A percentile compares a stretch with the other conserved stretches of the same genome.
These are phyloP conservation scores for Bucco capensis DNA, from an alignment of 2,113 vertebrate genomes.

Conservation along the genomic window DNA sequence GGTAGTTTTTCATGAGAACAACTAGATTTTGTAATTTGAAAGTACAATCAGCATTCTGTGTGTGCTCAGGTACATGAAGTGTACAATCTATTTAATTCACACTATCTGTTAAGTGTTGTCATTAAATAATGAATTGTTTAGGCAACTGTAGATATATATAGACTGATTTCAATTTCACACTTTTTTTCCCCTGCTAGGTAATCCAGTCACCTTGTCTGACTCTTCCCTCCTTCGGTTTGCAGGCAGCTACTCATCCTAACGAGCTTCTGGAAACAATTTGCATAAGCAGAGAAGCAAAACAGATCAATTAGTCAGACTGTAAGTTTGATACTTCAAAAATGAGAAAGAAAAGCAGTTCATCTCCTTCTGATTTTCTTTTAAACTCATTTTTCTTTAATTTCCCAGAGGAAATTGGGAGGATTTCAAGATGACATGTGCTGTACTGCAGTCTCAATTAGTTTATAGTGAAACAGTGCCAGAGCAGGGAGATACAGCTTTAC, in stretches of 20 bases:
- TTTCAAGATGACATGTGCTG: neutral
- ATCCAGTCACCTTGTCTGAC: neutral
- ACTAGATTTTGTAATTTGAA: neutral
- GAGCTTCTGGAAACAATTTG: neutral
- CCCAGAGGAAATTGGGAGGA: neutral
- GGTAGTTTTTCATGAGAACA: neutral
- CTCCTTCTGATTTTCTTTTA: neutral
- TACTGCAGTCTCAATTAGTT: neutral
- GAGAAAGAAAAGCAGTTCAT: neutral
- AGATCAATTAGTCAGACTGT: neutral
- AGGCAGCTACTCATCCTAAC: neutral
- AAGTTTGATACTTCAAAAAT: neutral
- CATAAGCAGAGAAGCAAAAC: neutral
- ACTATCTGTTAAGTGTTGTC: neutral
- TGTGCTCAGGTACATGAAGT: neutral
- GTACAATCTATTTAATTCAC: neutral
- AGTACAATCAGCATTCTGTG: rapidly evolving
- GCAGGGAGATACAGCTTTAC: neutral
- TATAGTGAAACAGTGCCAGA: neutral
- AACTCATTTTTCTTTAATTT: neutral
- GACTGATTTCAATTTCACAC: neutral
- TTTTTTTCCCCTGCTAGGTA: neutral
- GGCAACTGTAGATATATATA: neutral
- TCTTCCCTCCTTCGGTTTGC: neutral
- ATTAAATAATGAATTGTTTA: neutral